Evolutionary conservation across 2,888 invertebrate genomes (phyloP), one percentile per base, ranked within the genome.

Genomic region (Petrophora chlorosata): DNA sequence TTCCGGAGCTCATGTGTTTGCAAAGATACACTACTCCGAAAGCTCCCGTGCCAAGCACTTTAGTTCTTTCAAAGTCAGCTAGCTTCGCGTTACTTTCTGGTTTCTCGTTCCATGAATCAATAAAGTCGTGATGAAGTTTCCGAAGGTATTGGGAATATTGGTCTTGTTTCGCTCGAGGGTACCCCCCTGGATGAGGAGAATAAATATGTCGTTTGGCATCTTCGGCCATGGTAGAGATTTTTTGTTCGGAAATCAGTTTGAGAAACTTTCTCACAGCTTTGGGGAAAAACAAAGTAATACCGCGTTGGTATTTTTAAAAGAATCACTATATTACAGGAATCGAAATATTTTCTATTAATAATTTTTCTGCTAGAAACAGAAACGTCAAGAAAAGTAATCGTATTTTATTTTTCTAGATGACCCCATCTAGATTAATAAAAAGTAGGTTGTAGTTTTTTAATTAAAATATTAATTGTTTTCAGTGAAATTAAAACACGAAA

Each of bases 11-110:
- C 63, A 91, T 91, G 63, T 95, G 92, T 75, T 91, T 92, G 8
- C 91, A 91, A 2, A 95, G 81, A 73, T 94, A 94, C 1, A 98
- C 98, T 25, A 95, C 91, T 8, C 98, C 98, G 79, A 98, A 99
- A 0, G 97, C 96, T 2, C 98, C 98, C 0, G 95, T 94, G 0
- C 98, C 98, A 34, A 98, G 82, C 0, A 96, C 94, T 68, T 93
- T 94, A 29, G 93, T 81, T 44, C 93, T 83, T 42, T 95, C 94
- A 73, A 95, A 98, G 70, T 97, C 96, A 5, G 84, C 70, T 19
- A 76, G 3, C 41, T 67, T 73, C 2, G 76, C 77, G 54, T 76
- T 79, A 40, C 59, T 56, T 33, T 69, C 72, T 0, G 71, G 41
- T 22, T 73, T 79, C 22, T 78, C 74, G 41, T 80, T 82, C 87